Conservation (phyloP, 2,113 vertebrate genomes). For the Zapornia atra region DNA sequence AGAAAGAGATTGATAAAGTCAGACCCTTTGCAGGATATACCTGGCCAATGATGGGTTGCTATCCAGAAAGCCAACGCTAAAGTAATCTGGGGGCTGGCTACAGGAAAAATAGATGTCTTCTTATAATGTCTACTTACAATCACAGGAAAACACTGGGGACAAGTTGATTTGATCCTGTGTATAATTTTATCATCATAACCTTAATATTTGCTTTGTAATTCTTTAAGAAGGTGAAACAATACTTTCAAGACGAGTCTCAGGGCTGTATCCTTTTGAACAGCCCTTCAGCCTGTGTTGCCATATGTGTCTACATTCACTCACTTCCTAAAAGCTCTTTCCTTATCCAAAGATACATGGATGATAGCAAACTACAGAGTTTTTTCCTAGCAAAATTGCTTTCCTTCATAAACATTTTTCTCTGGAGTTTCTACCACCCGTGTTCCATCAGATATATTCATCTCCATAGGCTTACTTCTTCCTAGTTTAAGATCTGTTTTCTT, state of each 20-base stretch:
- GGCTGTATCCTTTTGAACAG: not conserved
- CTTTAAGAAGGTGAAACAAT: not conserved
- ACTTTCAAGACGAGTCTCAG: not conserved
- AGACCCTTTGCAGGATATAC: not conserved
- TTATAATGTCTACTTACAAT: not conserved
- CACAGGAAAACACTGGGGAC: not conserved
- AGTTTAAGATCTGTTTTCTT: constrained; percentile 10
- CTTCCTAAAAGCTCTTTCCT: not conserved
- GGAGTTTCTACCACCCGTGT: not conserved
- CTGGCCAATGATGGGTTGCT: not conserved
- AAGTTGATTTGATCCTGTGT: not conserved
- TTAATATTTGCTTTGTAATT: not conserved
- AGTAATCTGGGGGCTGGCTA: not conserved
- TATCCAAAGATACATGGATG: not conserved
- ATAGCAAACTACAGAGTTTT: not conserved
- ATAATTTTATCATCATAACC: not conserved
- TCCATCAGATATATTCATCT: constrained; percentile 14
- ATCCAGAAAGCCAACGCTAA: not conserved
- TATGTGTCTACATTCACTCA: not conserved
- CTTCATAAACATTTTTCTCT: not conserved
- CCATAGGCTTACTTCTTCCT: not conserved
- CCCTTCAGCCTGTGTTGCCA: not conserved
- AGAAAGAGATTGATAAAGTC: not conserved
- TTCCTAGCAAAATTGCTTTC: not conserved
- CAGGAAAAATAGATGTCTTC: not conserved